These are phyloP conservation scores for Saccopteryx leptura DNA, from an alignment of 2,113 vertebrate genomes.

Conservation along the genomic window DNA sequence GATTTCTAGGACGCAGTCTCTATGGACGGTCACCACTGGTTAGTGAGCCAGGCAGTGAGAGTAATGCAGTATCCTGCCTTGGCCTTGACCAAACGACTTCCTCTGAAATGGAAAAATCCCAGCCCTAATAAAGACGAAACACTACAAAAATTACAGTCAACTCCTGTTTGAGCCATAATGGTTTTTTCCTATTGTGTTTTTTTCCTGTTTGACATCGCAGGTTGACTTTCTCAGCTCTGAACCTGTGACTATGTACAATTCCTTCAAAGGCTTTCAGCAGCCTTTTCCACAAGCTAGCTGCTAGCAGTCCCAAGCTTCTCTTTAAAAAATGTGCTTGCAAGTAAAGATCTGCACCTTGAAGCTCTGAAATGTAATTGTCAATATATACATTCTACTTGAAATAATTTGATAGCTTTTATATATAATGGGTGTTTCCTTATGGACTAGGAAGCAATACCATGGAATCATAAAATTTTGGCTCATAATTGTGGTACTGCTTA, in stretches of 20 bases:
- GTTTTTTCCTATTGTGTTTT: neutral
- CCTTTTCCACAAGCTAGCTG: neutral
- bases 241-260: neutral
- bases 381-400: neutral
- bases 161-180: neutral
- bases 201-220: neutral
- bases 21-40: neutral
- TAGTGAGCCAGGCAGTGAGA: neutral
- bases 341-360: neutral
- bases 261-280: neutral
- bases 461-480: conserved; percentile 3
- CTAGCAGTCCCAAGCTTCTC: neutral
- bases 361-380: conserved; percentile 35
- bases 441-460: neutral
- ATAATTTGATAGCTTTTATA: conserved; percentile 13
- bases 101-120: neutral
- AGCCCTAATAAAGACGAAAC: neutral
- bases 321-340: neutral
- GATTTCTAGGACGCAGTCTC: neutral
- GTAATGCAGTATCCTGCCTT: neutral
- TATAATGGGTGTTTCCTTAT: neutral
- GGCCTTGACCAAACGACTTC: neutral
- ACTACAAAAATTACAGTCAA: conserved; percentile 14
- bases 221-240: conserved; percentile 20
- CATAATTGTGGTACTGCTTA: neutral